Conservation (phyloP, 2,113 vertebrate genomes). For the Sarotherodon lohbergeri region DNA sequence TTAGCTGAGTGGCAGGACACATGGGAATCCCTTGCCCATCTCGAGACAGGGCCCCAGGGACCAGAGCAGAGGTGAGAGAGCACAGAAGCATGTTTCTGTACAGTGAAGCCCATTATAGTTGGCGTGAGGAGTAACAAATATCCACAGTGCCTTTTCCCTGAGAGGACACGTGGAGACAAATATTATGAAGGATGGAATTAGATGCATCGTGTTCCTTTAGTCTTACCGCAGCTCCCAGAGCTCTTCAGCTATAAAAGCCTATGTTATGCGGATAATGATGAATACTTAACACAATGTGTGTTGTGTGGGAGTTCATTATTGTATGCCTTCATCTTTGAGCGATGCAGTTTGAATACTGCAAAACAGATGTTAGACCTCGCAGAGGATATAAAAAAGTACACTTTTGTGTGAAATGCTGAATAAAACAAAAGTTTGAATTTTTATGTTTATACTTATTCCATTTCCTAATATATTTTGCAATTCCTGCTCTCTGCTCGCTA, state of each 20-base stretch:
- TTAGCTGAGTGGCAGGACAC: slow-evolving; percentile 48
- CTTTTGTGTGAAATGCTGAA: neutral
- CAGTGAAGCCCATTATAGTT: slow-evolving; percentile 17
- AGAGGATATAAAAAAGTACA: neutral
- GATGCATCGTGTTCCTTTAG: neutral
- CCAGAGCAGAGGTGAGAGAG: neutral
- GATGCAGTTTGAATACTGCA: neutral
- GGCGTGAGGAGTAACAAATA: slow-evolving; percentile 40
- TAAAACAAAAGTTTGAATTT: neutral
- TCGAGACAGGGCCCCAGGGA: slow-evolving; percentile 21
- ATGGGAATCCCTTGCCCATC: slow-evolving; percentile 31
- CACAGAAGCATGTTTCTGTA: neutral
- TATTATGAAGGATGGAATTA: slow-evolving; percentile 59
- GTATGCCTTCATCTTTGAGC: neutral
- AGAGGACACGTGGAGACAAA: slow-evolving; percentile 49
- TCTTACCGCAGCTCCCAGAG: neutral
- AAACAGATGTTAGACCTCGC: neutral
- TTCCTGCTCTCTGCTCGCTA: neutral
- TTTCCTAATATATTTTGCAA: neutral
- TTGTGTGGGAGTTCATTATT: neutral
- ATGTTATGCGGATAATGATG: neutral
- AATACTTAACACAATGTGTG: neutral
- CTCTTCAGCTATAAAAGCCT: neutral
- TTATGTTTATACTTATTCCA: neutral
- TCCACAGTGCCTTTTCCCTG: slow-evolving; percentile 40